Conservation (phyloP, 2,888 invertebrate genomes). For the Hirtodrosophila confusa region DNA sequence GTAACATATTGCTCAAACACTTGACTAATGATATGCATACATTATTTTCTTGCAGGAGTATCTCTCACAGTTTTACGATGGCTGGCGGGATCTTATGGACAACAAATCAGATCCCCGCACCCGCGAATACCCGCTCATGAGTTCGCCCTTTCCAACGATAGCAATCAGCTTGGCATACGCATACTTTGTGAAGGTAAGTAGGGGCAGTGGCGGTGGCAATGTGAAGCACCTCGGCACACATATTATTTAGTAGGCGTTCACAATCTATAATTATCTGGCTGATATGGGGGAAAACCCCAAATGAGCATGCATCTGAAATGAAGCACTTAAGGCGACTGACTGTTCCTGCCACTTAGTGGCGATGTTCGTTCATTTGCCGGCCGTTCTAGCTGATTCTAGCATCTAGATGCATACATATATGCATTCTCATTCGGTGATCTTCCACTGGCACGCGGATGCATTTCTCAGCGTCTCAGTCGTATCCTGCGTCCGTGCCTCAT, state of each 20-base stretch:
- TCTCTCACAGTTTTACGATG: constrained; percentile 83
- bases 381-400: constrained; percentile 25
- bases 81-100: constrained; percentile 90
- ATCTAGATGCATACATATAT: constrained; percentile 9
- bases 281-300: constrained; percentile 35
- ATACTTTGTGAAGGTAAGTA: constrained; percentile 88
- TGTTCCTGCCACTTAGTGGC: constrained; percentile 1
- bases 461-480: neutral
- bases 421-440: constrained; percentile 31
- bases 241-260: constrained; percentile 17
- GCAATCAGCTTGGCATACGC: constrained; percentile 90
- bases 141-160: constrained; percentile 91
- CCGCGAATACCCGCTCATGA: constrained; percentile 92
- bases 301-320: constrained; percentile 25
- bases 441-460: constrained; percentile 31
- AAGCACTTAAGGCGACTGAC: constrained; percentile 20
- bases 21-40: constrained; percentile 20
- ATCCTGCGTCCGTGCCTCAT: constrained; percentile 21
- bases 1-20: constrained; percentile 22
- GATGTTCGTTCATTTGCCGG: neutral
- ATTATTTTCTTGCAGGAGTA: constrained; percentile 77
- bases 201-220: too few relatives aligned
- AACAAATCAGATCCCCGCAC: constrained; percentile 93
- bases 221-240: constrained; percentile 9
- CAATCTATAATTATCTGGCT: constrained; percentile 43